Conservation (phyloP, 2,888 invertebrate species). For the Protonemura montana region DNA sequence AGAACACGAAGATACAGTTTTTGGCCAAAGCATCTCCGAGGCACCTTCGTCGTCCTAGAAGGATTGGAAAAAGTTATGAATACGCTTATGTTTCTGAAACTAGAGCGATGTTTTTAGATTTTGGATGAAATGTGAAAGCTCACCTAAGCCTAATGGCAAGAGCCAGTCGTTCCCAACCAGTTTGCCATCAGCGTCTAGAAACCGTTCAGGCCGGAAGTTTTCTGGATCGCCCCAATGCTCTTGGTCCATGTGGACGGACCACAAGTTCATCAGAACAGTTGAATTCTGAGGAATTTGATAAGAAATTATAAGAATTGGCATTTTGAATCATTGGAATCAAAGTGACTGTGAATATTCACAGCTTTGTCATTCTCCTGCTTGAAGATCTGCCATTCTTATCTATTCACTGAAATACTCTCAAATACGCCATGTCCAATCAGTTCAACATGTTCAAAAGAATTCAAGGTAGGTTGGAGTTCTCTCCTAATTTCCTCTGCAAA, state of each 20-base stretch:
- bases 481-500: no score
- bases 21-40: constrained; percentile 71
- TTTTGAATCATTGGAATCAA: no score
- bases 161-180: constrained; percentile 55
- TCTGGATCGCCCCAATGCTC: constrained; percentile 69
- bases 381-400: no score
- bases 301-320: no score
- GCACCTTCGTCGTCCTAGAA: constrained; percentile 69
- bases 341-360: no score
- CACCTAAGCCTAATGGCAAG: constrained; percentile 60
- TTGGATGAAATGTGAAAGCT: constrained; percentile 30
- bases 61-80: background rate
- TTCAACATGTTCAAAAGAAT: no score
- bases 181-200: constrained; percentile 59
- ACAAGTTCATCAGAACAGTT: constrained; percentile 63
- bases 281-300: constrained; percentile 55
- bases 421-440: no score
- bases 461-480: no score
- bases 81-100: background rate
- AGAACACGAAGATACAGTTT: constrained; percentile 68
- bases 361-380: no score
- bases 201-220: constrained; percentile 70
- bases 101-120: background rate
- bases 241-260: constrained; percentile 66
- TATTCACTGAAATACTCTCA: no score